Evolutionary conservation across 92 coral and sea anemone genomes (phyloP), one percentile per base, ranked within the genome.

Genomic region (Hydrozoanthus gracilis): DNA sequence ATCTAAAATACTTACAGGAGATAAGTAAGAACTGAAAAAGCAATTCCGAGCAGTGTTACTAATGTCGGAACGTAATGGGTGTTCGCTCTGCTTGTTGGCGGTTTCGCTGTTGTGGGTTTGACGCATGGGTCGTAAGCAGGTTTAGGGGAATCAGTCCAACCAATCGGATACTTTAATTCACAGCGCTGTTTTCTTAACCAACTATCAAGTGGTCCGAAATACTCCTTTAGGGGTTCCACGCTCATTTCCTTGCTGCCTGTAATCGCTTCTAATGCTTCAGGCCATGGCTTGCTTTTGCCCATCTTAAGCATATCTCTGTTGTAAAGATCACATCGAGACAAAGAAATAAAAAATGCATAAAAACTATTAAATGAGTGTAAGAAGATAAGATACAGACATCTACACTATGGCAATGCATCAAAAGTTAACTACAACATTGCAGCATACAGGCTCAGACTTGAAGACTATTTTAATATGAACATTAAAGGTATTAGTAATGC

Each of bases 211-310:
- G 98, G 98, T 65, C 76, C 58, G 74, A 89, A 96, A 82, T 94
- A 96, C 76, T 96, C 95, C 50, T 92, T 96, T 44, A 96, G 78
- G 17, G 98, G 93, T 7, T 84, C 90, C 7, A 78, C 91, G 83
- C 88, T 91, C 89, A 94, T 82, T 46, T 87, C 58, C 52, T 82
- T 83, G 69, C 84, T 79, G 51, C 96, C 92, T 4, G 97, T 95
- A 86, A 95, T 92, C 20, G 69, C 85, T 75, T 94, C 89, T 44
- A 95, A 76, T 44, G 95, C 93, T 6, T 86, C 79, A 20, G 92
- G 95, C 98, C 98, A 96, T 0, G 94, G 89, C 71, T 89, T 94
- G 88, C 98, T 94, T 78, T 79, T 84, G 14, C 98, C 98, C 86
- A 94, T 73, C 35, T 83, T 51, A 9, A 96, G 87, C 95, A 92